phyloP scores from a whole-genome alignment of 2,113 vertebrate species.

The Trogon surrucura region DNA sequence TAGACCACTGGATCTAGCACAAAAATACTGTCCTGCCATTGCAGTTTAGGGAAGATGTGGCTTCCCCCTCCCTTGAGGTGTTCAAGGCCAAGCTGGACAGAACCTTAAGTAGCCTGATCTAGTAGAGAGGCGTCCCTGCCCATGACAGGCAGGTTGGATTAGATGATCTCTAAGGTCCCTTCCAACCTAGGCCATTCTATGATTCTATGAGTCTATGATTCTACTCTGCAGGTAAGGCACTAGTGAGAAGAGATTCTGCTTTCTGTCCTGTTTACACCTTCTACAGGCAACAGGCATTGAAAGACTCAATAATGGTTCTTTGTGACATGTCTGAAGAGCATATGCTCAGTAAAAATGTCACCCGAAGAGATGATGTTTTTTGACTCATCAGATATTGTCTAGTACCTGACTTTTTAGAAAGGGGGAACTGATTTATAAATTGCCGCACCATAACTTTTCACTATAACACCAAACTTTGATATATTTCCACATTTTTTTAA shows the following conservation, averaged over 20 bases:
- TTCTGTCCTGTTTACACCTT: not conserved
- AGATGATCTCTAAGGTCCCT: too few species aligned
- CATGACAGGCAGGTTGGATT: too few species aligned
- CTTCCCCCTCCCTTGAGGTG: too few species aligned
- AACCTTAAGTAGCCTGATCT: too few species aligned
- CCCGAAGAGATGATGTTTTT: not conserved
- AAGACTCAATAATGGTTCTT: not conserved
- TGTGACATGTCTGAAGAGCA: not conserved
- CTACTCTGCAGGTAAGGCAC: not conserved
- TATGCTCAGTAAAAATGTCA: not conserved
- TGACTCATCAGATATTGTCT: not conserved
- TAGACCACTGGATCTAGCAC: not conserved
- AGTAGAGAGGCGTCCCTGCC: too few species aligned
- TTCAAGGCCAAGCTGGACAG: too few species aligned
- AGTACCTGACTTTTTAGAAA: not conserved
- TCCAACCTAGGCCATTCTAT: too few species aligned
- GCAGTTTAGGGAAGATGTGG: not conserved
- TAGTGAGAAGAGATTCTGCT: not conserved
- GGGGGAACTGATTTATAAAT: not conserved
- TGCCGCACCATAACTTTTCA: not conserved
- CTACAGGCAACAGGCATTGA: not conserved
- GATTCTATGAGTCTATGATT: too few species aligned
- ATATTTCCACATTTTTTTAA: not conserved
- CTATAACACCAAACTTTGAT: not conserved
- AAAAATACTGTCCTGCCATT: not conserved